A percentile compares a stretch with the other conserved stretches of the same genome.
phyloP scores from a whole-genome alignment of 2,888 invertebrate genomes.

The Caenorhabditis sp. region DNA sequence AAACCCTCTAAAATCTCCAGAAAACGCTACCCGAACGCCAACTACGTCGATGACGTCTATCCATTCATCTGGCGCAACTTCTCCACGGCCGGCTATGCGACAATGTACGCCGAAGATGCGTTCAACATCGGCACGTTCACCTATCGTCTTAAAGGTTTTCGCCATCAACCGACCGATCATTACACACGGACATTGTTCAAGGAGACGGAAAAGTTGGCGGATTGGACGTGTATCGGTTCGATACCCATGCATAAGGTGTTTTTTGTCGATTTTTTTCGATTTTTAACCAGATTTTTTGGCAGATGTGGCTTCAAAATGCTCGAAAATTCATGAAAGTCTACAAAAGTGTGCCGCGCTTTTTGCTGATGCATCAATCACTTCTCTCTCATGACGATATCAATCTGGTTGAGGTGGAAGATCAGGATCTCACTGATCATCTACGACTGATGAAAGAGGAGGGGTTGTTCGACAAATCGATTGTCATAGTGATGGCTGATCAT shows the following conservation, averaged over 20 bases:
- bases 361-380: slow-evolving; percentile 86
- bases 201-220: slow-evolving; percentile 77
- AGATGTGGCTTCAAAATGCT: slow-evolving; percentile 70
- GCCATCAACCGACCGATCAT: slow-evolving; percentile 85
- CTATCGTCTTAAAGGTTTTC: slow-evolving; percentile 87
- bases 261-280: background rate
- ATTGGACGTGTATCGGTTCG: slow-evolving; percentile 79
- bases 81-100: slow-evolving; percentile 73
- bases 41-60: slow-evolving; percentile 73
- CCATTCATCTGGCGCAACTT: slow-evolving; percentile 73
- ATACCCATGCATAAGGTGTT: slow-evolving; percentile 77
- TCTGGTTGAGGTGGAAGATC: slow-evolving; percentile 76
- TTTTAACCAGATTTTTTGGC: too few species aligned
- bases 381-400: slow-evolving; percentile 87
- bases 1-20: too few species aligned
- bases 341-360: slow-evolving; percentile 79
- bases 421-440: slow-evolving; percentile 56
- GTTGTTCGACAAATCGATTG: slow-evolving; percentile 81
- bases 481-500: slow-evolving; percentile 92
- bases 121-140: slow-evolving; percentile 85
- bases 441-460: slow-evolving; percentile 71
- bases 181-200: slow-evolving; percentile 85
- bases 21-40: slow-evolving; percentile 68
- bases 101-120: slow-evolving; percentile 87
- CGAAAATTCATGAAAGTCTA: slow-evolving; percentile 77